These are phyloP conservation scores for Mercenaria mercenaria DNA, from an alignment of 1,140 invertebrate species.

Conservation along the genomic window DNA sequence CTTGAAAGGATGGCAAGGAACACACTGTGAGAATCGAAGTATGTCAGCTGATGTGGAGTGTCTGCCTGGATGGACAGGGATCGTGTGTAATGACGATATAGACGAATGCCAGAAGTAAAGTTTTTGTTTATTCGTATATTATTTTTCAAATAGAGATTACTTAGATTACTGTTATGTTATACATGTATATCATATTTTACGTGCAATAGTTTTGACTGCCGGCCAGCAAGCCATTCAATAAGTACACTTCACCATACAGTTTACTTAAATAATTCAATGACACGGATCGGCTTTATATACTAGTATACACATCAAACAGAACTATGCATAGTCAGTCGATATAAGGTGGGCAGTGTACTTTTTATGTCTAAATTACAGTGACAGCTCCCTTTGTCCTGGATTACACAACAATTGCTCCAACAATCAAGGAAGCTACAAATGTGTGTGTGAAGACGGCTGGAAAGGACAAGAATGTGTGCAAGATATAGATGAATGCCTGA, in stretches of 20 bases:
- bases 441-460: conserved; percentile 55
- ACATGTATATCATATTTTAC: no score
- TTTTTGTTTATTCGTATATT: not conserved
- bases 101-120: not conserved
- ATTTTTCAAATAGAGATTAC: no score
- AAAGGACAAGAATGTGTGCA: conserved; percentile 37
- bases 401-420: not conserved
- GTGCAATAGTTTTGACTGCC: no score
- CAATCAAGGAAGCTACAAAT: conserved; percentile 42
- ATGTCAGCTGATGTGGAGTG: not conserved
- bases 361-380: not conserved
- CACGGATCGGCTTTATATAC: no score
- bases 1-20: not conserved
- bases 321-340: no score
- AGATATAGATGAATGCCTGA: not conserved
- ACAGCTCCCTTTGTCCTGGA: not conserved
- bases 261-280: no score
- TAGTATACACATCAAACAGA: no score
- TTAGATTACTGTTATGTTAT: no score
- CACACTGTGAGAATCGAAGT: not conserved
- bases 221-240: no score
- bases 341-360: no score
- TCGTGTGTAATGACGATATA: not conserved
- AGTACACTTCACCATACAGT: no score
- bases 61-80: not conserved